Evolutionary conservation across 2,113 vertebrate species (phyloP).

Genomic region (Mustelus asterias): DNA sequence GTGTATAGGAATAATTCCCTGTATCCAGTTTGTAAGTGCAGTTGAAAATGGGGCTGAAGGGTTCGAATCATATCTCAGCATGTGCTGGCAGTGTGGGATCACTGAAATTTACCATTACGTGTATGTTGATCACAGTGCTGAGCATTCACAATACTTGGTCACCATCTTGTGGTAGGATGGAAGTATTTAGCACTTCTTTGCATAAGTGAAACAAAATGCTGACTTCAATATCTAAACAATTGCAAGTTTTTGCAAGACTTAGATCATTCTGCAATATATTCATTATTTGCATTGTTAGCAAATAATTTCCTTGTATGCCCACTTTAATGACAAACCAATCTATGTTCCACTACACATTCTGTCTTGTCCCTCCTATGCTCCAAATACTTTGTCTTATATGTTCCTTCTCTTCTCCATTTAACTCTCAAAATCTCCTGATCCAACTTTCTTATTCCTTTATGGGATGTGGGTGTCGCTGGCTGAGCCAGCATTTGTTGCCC

Average conservation of each 20-base stretch:
- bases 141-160: neutral
- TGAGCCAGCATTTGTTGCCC: too few relatives aligned
- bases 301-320: neutral
- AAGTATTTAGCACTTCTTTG: neutral
- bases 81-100: neutral
- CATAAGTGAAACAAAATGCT: neutral
- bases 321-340: neutral
- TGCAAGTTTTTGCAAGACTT: neutral
- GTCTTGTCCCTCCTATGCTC: neutral
- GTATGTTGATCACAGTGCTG: neutral
- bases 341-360: neutral
- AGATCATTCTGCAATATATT: neutral
- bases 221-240: neutral
- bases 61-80: neutral
- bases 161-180: constrained; percentile 28
- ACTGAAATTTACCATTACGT: too few relatives aligned
- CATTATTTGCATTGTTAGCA: neutral
- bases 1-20: neutral
- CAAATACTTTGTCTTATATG: neutral
- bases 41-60: neutral
- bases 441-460: too few relatives aligned
- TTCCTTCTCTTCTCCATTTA: neutral
- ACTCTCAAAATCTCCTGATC: neutral
- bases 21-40: neutral
- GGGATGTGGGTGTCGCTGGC: too few relatives aligned